Percentiles rank a stretch among this genome's conserved stretches.
Conservation (phyloP, 2,113 vertebrate genomes). For the Narcine bancroftii region DNA sequence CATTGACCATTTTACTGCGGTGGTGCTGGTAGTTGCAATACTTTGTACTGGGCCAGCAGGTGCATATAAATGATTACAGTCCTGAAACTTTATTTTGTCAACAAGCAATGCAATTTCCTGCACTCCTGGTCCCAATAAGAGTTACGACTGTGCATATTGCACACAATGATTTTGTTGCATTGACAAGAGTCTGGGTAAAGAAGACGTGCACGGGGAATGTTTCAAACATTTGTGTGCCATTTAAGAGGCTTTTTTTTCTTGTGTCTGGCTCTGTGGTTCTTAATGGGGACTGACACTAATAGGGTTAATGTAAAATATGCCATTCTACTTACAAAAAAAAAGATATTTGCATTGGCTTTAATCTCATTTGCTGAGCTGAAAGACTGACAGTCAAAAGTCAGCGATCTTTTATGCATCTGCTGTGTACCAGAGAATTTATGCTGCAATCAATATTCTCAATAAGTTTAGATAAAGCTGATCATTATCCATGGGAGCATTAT, state of each 20-base stretch:
- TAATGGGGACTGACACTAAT: constrained; percentile 37
- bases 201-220: background rate
- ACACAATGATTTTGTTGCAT: background rate
- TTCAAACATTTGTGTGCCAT: constrained; percentile 11
- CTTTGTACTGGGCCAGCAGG: background rate
- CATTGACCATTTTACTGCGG: background rate
- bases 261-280: constrained; percentile 17
- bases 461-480: constrained; percentile 91
- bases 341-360: constrained; percentile 37
- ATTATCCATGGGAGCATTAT: constrained; percentile 95
- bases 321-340: constrained; percentile 9
- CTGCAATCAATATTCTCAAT: constrained; percentile 88
- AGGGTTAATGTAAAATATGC: constrained; percentile 37
- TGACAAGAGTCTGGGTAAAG: background rate
- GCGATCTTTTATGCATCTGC: constrained; percentile 71
- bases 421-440: constrained; percentile 59
- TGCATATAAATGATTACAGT: background rate
- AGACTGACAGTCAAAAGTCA: constrained; percentile 36
- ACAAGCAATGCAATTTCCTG: too few relatives aligned
- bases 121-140: background rate
- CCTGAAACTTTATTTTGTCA: background rate
- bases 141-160: background rate
- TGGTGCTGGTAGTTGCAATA: background rate
- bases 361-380: constrained; percentile 33
- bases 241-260: constrained; percentile 14